Evolutionary conservation across 2,888 invertebrate genomes (phyloP).

Genomic region (Zygogramma bicolorata): DNA sequence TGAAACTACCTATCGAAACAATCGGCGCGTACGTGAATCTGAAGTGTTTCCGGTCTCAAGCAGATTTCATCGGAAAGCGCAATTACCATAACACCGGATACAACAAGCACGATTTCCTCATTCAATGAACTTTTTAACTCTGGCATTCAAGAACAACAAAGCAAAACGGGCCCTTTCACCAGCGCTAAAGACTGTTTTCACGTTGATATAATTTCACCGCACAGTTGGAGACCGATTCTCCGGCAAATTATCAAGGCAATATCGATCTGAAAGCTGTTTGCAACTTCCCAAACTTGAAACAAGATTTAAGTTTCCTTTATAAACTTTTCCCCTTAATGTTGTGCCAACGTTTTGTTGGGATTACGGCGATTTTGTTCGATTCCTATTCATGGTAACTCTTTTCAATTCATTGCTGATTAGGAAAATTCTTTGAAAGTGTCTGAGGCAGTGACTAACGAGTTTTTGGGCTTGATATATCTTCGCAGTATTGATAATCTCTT

Average conservation of each 20-base stretch:
- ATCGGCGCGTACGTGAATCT: too few species aligned
- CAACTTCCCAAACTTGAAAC: conserved; percentile 3
- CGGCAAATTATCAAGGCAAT: conserved; percentile 2
- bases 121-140: neutral
- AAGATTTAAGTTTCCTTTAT: neutral
- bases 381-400: neutral
- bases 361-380: neutral
- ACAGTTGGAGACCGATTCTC: neutral
- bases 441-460: neutral
- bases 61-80: too few species aligned
- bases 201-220: conserved; percentile 1
- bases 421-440: neutral
- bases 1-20: too few species aligned
- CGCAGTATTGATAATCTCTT: too few species aligned
- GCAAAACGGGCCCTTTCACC: neutral
- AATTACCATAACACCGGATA: neutral
- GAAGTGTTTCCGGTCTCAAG: too few species aligned
- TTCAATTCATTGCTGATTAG: neutral
- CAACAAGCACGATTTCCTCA: neutral
- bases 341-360: neutral
- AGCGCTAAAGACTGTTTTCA: neutral
- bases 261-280: conserved; percentile 9
- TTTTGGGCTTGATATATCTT: neutral
- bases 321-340: neutral
- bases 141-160: neutral